These are phyloP conservation scores for Eurypyga helias DNA, from an alignment of 2,113 vertebrate species.

Conservation along the genomic window DNA sequence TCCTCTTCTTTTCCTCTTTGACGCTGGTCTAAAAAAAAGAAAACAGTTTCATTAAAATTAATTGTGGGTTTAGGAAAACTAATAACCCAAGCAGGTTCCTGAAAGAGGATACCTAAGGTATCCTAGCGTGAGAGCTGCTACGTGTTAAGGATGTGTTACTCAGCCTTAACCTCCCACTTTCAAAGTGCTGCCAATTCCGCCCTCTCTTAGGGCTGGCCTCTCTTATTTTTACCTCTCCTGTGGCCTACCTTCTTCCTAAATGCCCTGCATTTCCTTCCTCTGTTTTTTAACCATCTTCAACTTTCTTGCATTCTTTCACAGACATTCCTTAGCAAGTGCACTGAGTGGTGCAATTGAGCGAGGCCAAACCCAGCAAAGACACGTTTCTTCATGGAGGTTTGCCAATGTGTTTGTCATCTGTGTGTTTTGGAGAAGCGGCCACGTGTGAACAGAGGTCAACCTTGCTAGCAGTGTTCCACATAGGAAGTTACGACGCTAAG, in stretches of 20 bases:
- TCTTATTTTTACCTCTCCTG: not conserved
- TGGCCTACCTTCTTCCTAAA: not conserved
- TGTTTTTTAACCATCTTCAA: not conserved
- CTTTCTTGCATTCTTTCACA: not conserved
- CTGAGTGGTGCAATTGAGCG: not conserved
- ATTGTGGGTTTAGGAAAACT: slow-evolving; percentile 32
- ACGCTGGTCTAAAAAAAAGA: slow-evolving; percentile 24
- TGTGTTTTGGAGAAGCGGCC: not conserved
- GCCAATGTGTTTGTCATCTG: not conserved
- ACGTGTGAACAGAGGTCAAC: not conserved
- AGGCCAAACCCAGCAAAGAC: not conserved
- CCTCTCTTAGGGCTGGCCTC: not conserved
- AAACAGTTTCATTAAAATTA: slow-evolving; percentile 57
- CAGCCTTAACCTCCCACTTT: not conserved
- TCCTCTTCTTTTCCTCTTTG: slow-evolving; percentile 43
- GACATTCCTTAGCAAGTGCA: not conserved
- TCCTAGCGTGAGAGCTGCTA: not conserved
- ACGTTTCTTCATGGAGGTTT: not conserved
- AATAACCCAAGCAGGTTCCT: slow-evolving; percentile 7
- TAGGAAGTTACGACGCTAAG: not conserved
- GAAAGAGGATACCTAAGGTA: not conserved
- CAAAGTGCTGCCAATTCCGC: not conserved
- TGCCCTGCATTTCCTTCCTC: not conserved
- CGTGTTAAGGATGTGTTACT: not conserved
- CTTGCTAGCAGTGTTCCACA: not conserved